Conservation (phyloP, 1,140 invertebrate genomes). For the Megalonaias nervosa region DNA sequence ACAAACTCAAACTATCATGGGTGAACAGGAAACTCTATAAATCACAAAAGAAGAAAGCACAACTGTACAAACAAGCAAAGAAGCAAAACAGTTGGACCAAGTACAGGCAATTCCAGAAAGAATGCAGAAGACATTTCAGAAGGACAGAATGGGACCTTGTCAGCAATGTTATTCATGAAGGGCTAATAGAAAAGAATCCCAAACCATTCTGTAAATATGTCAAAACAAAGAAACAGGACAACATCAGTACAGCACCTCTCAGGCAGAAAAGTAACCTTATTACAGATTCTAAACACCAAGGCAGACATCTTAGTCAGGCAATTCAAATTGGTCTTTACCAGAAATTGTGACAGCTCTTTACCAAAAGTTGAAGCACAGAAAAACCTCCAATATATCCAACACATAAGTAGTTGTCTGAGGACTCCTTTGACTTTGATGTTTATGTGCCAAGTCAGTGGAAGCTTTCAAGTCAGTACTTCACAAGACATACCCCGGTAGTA, state of each 20-base stretch:
- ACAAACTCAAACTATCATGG: conserved; percentile 24
- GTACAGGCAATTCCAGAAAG: no score
- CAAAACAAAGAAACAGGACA: conserved; percentile 35
- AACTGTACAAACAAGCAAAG: conserved; percentile 23
- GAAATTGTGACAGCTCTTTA: no score
- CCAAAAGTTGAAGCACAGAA: no score
- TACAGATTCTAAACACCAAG: conserved; percentile 9
- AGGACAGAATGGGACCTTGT: conserved; percentile 37
- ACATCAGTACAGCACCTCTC: no score
- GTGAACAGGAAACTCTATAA: conserved; percentile 15
- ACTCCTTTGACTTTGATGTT: no score
- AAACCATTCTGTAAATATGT: conserved; percentile 44
- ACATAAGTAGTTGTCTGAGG: no score
- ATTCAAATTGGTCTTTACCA: no score
- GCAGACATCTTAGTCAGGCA: conserved; percentile 24
- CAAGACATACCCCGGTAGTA: no score
- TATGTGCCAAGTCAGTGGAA: no score
- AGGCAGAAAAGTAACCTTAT: conserved; percentile 9
- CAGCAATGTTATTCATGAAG: conserved; percentile 27
- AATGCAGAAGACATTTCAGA: conserved; percentile 20
- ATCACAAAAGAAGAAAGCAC: conserved; percentile 16
- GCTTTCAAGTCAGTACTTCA: no score
- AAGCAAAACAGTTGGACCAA: no score
- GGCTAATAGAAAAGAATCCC: conserved; percentile 30
- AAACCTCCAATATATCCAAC: no score